These are phyloP conservation scores for Tenebrosternarchus preto DNA, from an alignment of 2,113 vertebrate genomes.

Conservation along the genomic window DNA sequence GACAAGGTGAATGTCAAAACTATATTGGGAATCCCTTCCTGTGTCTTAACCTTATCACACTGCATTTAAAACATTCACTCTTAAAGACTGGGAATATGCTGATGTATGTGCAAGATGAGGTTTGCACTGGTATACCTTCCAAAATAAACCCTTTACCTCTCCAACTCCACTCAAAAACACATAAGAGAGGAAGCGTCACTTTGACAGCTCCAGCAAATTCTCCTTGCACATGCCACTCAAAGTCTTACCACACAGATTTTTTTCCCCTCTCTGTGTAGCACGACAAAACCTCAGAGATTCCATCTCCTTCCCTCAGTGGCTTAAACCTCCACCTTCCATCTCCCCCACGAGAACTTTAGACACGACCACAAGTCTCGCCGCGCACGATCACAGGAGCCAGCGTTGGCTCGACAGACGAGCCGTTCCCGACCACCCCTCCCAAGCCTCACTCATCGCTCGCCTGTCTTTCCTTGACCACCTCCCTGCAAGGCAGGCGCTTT, in stretches of 20 bases:
- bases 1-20: not conserved
- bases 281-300: slow-evolving; percentile 25
- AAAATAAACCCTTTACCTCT: slow-evolving; percentile 15
- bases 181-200: slow-evolving; percentile 14
- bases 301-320: not conserved
- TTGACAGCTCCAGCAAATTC: slow-evolving; percentile 2
- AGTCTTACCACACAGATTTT: not conserved
- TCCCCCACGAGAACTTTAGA: slow-evolving; percentile 1
- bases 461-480: too few species aligned
- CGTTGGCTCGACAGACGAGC: not conserved
- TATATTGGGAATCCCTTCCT: not conserved
- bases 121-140: slow-evolving; percentile 5
- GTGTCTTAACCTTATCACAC: not conserved
- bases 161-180: not conserved
- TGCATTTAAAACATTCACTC: not conserved
- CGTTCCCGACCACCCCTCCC: too few species aligned
- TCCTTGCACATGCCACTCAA: slow-evolving; percentile 17
- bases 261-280: slow-evolving; percentile 1
- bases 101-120: not conserved
- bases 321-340: not conserved
- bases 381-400: not conserved
- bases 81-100: not conserved
- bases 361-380: not conserved
- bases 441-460: too few species aligned
- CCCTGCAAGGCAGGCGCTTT: too few species aligned